Percentiles rank a stretch among this genome's conserved stretches.
Evolutionary conservation across 2,888 invertebrate genomes (phyloP).

Genomic region (Metellina segmentata): DNA sequence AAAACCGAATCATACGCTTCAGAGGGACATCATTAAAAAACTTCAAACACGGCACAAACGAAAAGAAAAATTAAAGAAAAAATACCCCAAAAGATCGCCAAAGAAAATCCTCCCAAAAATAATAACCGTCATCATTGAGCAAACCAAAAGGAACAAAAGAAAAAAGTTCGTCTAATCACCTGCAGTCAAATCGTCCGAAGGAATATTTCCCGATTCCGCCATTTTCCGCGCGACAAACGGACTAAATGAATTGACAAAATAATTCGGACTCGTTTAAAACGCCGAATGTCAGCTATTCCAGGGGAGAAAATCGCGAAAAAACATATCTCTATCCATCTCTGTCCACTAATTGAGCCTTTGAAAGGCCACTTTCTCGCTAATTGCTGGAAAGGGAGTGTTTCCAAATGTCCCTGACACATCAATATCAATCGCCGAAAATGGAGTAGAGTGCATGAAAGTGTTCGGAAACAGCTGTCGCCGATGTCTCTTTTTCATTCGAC

Average conservation of each 20-base stretch:
- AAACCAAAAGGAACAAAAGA: background rate
- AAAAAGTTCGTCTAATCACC: conserved; percentile 11
- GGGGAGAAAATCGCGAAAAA: background rate
- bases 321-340: too few species aligned
- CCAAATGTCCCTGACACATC: conserved; percentile 44
- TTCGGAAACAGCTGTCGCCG: conserved; percentile 47
- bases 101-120: background rate
- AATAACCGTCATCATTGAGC: conserved; percentile 4
- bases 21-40: conserved; percentile 59
- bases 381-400: conserved; percentile 40
- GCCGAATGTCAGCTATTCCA: background rate
- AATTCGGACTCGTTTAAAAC: background rate
- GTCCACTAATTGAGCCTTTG: conserved; percentile 45
- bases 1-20: conserved; percentile 47
- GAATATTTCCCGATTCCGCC: background rate
- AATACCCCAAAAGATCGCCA: conserved; percentile 18
- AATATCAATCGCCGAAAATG: conserved; percentile 47
- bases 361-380: conserved; percentile 34
- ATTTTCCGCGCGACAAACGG: conserved; percentile 14
- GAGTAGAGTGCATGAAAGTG: conserved; percentile 1
- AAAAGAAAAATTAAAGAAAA: conserved; percentile 18
- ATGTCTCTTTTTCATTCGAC: conserved; percentile 34
- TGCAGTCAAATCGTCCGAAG: conserved; percentile 12
- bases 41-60: conserved; percentile 35
- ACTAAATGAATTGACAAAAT: conserved; percentile 43